Base-by-base conservation (phyloP, 2,888 invertebrate species). In the Stenurella melanura region DNA sequence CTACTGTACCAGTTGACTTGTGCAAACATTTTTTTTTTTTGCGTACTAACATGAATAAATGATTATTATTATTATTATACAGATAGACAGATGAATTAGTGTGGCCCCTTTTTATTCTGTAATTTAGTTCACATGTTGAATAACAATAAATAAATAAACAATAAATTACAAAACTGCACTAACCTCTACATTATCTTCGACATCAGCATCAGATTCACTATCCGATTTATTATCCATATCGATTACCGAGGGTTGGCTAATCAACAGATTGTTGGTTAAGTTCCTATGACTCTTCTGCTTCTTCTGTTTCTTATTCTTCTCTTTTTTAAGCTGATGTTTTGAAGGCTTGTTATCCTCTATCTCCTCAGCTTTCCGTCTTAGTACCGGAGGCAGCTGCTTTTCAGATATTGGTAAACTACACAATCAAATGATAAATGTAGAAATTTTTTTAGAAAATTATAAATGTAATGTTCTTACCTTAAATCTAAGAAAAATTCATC, bases 401-500 rank as follows among this genome's bases (percentile, higher is more conserved):
- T 94, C 94, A 66, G 93, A 93, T 19, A 98, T 95, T 0, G 98
- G 98, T 78, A 99, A 92, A 77, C 98, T 98, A 67, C 64, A 81
- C 60, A 71, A 50, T 5, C 15, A 42, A 70, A 67, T 58, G 26
- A 42, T 19, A 63, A 30, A 56, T 50, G 15, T n/a, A 50, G 1
- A 17, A n/a, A 50, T 15, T 5, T 50, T 50, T n/a, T 38, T 63
- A 74, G 69, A 71, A 60, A 19, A 69, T 68, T 19, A 50, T 17
- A 12, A 57, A 11, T 18, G 11, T 10, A 1, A 61, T 61, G 6
- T 61, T 11, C 42, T 76, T 77, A 88, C 88, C 89, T 89, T 81
- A 99, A 92, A 90, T 99, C 99, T 73, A 98, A 91, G 90, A 99
- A 99, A 86, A 95, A 95, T 89, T 99, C 99, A 72, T 95, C 95